Evolutionary conservation across 2,888 invertebrate genomes (phyloP).

Genomic region (Eilema griseolum): DNA sequence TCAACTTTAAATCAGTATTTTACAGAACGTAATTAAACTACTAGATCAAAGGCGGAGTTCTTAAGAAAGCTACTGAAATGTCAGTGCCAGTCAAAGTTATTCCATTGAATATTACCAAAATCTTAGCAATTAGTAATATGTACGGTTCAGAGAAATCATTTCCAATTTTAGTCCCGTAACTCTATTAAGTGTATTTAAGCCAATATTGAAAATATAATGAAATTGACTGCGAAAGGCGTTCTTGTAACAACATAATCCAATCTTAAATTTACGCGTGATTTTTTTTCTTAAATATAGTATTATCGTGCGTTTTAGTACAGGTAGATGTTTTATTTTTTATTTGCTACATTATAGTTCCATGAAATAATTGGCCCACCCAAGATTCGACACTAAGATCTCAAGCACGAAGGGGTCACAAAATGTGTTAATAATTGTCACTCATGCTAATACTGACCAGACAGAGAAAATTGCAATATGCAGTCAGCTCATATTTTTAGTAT

Average conservation of each 20-base stretch:
- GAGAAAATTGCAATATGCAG: background rate
- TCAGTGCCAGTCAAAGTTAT: conserved; percentile 2
- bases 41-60: background rate
- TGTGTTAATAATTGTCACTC: no score
- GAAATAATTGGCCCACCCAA: background rate
- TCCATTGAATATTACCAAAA: conserved; percentile 16
- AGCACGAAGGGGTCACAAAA: no score
- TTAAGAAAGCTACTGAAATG: conserved; percentile 1
- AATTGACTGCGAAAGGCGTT: conserved; percentile 10
- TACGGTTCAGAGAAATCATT: conserved; percentile 13
- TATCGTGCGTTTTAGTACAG: no score
- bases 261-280: background rate
- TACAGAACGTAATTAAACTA: background rate
- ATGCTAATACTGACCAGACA: background rate
- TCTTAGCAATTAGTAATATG: conserved; percentile 12
- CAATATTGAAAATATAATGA: conserved; percentile 21
- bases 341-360: background rate
- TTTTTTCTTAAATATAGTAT: background rate
- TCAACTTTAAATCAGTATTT: background rate
- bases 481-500: no score
- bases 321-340: no score
- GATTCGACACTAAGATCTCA: background rate
- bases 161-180: conserved; percentile 19
- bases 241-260: conserved; percentile 5
- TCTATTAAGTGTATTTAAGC: conserved; percentile 12